Evolutionary conservation across 2,888 invertebrate genomes (phyloP).

Genomic region (Troilus luridus): DNA sequence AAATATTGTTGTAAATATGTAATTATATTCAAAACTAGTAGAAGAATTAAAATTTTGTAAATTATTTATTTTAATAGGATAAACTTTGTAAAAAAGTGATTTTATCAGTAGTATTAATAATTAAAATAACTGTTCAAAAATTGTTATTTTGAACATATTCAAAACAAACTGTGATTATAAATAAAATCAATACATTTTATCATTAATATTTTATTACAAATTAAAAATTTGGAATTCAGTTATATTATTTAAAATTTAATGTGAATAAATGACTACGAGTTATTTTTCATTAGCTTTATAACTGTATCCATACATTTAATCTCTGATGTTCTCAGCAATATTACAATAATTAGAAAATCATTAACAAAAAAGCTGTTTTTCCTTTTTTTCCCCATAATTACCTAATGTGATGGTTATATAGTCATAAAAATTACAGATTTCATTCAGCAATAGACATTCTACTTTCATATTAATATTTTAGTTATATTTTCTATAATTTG

Average conservation of each 20-base stretch:
- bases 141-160: not conserved
- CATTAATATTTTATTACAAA: not conserved
- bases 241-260: not conserved
- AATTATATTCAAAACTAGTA: slow-evolving; percentile 9
- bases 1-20: slow-evolving; percentile 20
- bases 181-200: not conserved
- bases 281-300: not conserved
- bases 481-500: too few relatives aligned
- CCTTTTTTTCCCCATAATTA: too few relatives aligned
- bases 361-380: too few relatives aligned
- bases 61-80: slow-evolving; percentile 27
- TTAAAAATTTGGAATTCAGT: not conserved
- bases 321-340: too few relatives aligned
- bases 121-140: not conserved
- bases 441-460: too few relatives aligned
- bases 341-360: too few relatives aligned
- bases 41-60: not conserved
- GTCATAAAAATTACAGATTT: too few relatives aligned
- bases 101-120: not conserved
- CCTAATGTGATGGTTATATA: too few relatives aligned
- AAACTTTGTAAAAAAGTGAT: not conserved
- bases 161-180: not conserved
- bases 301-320: too few relatives aligned
- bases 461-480: too few relatives aligned
- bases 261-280: not conserved